These are phyloP conservation scores for Pammene aurita DNA, from an alignment of 2,888 invertebrate genomes.

Conservation along the genomic window DNA sequence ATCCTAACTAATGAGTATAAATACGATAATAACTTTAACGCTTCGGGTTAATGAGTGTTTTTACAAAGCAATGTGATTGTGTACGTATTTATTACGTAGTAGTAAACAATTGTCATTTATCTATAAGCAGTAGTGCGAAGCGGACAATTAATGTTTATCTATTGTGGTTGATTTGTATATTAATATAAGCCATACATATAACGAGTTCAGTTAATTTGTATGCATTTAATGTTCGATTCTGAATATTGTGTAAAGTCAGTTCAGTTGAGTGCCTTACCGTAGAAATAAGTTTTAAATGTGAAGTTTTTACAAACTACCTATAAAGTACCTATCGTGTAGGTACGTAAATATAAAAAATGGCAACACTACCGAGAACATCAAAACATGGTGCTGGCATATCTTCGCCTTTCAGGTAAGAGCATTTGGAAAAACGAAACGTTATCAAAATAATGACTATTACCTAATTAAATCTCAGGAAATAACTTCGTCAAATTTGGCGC, in stretches of 20 bases:
- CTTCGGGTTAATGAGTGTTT: conserved; percentile 14
- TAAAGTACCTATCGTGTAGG: conserved; percentile 19
- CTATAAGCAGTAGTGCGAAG: conserved; percentile 27
- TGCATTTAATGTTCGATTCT: neutral
- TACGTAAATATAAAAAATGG: conserved; percentile 59
- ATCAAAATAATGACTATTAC: neutral
- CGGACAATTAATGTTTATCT: conserved; percentile 27
- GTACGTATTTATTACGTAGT: conserved; percentile 31
- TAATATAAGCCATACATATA: conserved; percentile 10
- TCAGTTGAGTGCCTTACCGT: conserved; percentile 23
- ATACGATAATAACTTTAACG: conserved; percentile 17
- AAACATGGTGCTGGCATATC: conserved; percentile 67
- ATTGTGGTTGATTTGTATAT: conserved; percentile 18
- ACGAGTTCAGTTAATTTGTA: conserved; percentile 8
- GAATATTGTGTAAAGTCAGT: conserved; percentile 9
- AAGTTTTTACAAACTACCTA: conserved; percentile 13
- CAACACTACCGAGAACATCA: conserved; percentile 75
- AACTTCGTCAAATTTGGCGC: neutral
- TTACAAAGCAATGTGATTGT: conserved; percentile 7
- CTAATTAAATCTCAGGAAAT: neutral
- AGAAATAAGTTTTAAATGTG: neutral
- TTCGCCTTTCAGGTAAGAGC: conserved; percentile 72
- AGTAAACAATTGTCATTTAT: conserved; percentile 34
- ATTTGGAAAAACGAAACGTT: neutral
- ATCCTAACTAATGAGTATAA: conserved; percentile 20